Conservation (phyloP, 2,888 invertebrate species). For the Macrophya annulata region DNA sequence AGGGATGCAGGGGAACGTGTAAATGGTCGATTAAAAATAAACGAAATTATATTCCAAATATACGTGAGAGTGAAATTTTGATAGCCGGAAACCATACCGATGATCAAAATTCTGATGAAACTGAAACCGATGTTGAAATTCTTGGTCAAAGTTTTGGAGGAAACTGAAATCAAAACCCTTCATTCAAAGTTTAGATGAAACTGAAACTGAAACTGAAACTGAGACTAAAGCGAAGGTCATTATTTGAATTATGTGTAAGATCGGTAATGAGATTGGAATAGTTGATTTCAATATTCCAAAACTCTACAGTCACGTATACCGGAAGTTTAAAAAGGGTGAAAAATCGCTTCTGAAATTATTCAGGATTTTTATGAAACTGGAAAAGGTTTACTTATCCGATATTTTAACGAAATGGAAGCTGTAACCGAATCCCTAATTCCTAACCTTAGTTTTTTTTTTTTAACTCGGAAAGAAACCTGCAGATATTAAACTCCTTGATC, state of each 20-base stretch:
- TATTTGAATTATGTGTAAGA: background rate
- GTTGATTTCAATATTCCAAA: background rate
- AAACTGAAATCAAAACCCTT: background rate
- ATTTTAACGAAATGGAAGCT: background rate
- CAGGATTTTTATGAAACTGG: background rate
- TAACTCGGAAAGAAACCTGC: background rate
- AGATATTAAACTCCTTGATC: background rate
- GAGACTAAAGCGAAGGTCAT: background rate
- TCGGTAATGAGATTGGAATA: slow-evolving; percentile 3
- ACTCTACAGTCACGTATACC: background rate
- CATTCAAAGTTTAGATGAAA: slow-evolving; percentile 1
- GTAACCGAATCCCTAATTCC: background rate
- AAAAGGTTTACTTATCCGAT: background rate
- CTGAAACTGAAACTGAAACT: background rate
- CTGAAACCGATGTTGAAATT: background rate
- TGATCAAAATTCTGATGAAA: background rate
- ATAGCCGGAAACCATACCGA: background rate
- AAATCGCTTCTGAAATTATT: background rate
- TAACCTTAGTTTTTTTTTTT: background rate
- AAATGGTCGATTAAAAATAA: background rate
- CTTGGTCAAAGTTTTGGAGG: background rate
- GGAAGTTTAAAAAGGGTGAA: background rate
- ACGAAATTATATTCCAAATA: background rate
- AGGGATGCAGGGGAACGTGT: slow-evolving; percentile 1
- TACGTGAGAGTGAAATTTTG: background rate